phyloP scores from a whole-genome alignment of 1,140 invertebrate genomes.

The Diachasma alloeum region DNA sequence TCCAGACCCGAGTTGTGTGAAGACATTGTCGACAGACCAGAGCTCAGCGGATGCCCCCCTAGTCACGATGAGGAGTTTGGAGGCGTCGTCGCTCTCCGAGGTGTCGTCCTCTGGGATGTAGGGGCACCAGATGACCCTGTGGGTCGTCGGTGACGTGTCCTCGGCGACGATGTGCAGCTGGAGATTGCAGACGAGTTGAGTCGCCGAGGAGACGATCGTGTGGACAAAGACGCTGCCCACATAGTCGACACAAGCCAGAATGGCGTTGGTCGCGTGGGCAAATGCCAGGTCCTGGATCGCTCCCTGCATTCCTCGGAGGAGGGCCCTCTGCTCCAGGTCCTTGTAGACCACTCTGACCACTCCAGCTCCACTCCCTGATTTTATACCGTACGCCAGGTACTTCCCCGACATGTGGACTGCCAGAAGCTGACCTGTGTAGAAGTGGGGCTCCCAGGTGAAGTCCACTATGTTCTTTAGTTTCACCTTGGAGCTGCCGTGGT shows the following conservation, averaged over 20 bases:
- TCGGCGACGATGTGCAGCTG: slow-evolving; percentile 64
- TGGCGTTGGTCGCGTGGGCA: slow-evolving; percentile 80
- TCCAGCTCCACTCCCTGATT: slow-evolving; percentile 75
- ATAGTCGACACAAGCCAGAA: slow-evolving; percentile 88
- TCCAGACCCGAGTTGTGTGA: slow-evolving; percentile 46
- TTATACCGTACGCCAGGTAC: slow-evolving; percentile 89
- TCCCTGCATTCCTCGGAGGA: slow-evolving; percentile 88
- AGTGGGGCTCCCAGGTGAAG: slow-evolving; percentile 89
- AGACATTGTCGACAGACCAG: slow-evolving; percentile 53
- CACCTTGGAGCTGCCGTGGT: slow-evolving; percentile 85
- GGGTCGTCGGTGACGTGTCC: slow-evolving; percentile 50
- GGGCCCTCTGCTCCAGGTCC: slow-evolving; percentile 75
- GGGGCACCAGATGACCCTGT: slow-evolving; percentile 90
- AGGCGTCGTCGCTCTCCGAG: slow-evolving; percentile 73
- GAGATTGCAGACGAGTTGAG: slow-evolving; percentile 68
- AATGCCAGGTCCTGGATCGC: slow-evolving; percentile 89
- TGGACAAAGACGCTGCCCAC: slow-evolving; percentile 83
- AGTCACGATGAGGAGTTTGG: slow-evolving; percentile 81
- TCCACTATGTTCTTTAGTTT: slow-evolving; percentile 91
- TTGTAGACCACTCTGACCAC: slow-evolving; percentile 85
- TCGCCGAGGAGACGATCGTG: slow-evolving; percentile 74
- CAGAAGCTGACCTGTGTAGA: slow-evolving; percentile 86
- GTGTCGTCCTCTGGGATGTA: slow-evolving; percentile 80
- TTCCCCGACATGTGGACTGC: slow-evolving; percentile 86
- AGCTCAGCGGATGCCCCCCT: slow-evolving; percentile 76